phyloP scores from a whole-genome alignment of 2,113 vertebrate species.

The Noturus placidus region DNA sequence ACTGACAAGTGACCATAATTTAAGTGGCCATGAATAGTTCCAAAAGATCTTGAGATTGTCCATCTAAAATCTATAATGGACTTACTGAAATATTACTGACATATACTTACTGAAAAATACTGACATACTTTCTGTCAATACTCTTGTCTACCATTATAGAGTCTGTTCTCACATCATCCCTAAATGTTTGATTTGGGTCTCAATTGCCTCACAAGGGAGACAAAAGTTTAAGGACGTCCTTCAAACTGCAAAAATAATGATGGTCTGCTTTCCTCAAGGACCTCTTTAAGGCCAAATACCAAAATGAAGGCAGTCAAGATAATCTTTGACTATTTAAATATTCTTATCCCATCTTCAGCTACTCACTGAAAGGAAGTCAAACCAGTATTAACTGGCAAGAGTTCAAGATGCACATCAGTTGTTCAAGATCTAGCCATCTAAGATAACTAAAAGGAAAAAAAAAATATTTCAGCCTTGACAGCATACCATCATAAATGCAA shows the following conservation, averaged over 20 bases:
- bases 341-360: not conserved
- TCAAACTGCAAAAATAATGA: not conserved
- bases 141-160: not conserved
- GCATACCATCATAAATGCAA: not conserved
- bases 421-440: not conserved
- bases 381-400: not conserved
- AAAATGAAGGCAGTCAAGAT: not conserved
- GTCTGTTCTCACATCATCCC: not conserved
- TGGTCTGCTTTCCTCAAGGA: not conserved
- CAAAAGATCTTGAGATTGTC: not conserved
- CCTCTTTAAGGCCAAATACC: not conserved
- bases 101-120: too few species aligned
- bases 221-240: not conserved
- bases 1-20: not conserved
- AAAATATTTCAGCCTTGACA: not conserved
- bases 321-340: not conserved
- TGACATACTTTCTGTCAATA: not conserved
- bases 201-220: not conserved
- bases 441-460: not conserved
- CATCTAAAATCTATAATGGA: not conserved
- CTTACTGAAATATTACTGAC: not conserved
- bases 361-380: not conserved
- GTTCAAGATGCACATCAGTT: not conserved
- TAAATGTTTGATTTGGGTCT: constrained; percentile 16
- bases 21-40: not conserved